Conservation (phyloP, 2,888 invertebrate species). For the Pyralis farinalis region DNA sequence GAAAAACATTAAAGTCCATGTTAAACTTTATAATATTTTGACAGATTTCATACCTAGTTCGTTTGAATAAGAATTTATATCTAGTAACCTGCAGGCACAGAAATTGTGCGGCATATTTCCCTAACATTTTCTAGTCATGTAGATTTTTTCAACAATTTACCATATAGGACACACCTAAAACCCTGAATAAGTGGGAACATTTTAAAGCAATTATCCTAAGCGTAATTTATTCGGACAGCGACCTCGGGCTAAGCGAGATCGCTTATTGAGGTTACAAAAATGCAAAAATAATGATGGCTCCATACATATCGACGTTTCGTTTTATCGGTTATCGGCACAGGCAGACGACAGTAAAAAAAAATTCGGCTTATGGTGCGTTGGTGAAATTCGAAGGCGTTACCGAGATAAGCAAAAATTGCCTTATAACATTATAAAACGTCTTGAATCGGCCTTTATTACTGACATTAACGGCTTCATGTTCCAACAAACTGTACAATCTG, state of each 20-base stretch:
- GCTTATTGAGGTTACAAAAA: constrained; percentile 25
- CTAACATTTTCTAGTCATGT: too few species aligned
- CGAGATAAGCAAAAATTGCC: constrained; percentile 3
- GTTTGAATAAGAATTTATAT: not conserved
- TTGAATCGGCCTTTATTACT: not conserved
- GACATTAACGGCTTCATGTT: not conserved
- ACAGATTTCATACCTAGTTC: not conserved
- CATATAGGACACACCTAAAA: too few species aligned
- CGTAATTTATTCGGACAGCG: constrained; percentile 1
- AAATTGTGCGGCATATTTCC: too few species aligned
- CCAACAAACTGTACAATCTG: too few species aligned
- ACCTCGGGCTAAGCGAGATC: constrained; percentile 4
- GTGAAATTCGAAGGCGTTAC: constrained; percentile 7
- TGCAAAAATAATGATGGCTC: constrained; percentile 39
- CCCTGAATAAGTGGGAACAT: not conserved
- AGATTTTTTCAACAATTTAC: too few species aligned
- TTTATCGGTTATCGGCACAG: constrained; percentile 21
- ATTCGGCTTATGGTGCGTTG: constrained; percentile 8
- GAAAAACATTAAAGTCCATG: too few species aligned
- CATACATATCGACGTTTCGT: constrained; percentile 30
- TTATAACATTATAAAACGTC: not conserved
- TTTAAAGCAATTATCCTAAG: constrained; percentile 2
- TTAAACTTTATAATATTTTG: not conserved
- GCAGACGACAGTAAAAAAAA: too few species aligned
- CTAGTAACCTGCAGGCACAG: too few species aligned